phyloP scores from a whole-genome alignment of 2,888 invertebrate species.

The Cheilosia scutellata region DNA sequence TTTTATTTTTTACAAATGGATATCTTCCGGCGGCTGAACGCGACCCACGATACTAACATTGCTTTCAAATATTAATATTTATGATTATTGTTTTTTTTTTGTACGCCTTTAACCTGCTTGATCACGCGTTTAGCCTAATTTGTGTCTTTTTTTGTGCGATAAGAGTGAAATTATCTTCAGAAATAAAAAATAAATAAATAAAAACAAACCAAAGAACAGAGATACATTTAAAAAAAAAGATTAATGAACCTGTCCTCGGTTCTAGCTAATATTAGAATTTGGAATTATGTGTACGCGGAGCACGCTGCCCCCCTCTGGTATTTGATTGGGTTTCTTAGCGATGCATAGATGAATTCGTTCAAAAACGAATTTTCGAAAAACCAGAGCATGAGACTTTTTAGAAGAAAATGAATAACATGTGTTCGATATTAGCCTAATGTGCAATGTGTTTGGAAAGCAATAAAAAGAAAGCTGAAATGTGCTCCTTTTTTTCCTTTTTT shows the following conservation, averaged over 20 bases:
- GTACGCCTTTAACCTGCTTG: background rate
- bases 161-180: slow-evolving; percentile 48
- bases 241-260: slow-evolving; percentile 72
- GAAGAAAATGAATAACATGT: slow-evolving; percentile 56
- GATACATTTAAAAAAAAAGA: slow-evolving; percentile 51
- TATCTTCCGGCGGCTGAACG: background rate
- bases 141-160: slow-evolving; percentile 46
- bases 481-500: slow-evolving; percentile 5
- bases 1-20: slow-evolving; percentile 17
- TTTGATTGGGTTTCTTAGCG: slow-evolving; percentile 36
- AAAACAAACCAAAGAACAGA: background rate
- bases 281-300: slow-evolving; percentile 47
- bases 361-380: slow-evolving; percentile 5
- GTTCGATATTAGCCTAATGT: slow-evolving; percentile 58
- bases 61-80: slow-evolving; percentile 25
- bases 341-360: background rate
- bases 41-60: background rate
- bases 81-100: slow-evolving; percentile 2
- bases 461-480: slow-evolving; percentile 15
- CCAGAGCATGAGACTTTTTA: background rate
- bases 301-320: slow-evolving; percentile 10
- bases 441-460: slow-evolving; percentile 44
- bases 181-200: slow-evolving; percentile 12
- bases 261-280: slow-evolving; percentile 69
- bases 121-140: slow-evolving; percentile 22